Conservation (phyloP, 2,113 vertebrate species). For the Microtus oregoni region DNA sequence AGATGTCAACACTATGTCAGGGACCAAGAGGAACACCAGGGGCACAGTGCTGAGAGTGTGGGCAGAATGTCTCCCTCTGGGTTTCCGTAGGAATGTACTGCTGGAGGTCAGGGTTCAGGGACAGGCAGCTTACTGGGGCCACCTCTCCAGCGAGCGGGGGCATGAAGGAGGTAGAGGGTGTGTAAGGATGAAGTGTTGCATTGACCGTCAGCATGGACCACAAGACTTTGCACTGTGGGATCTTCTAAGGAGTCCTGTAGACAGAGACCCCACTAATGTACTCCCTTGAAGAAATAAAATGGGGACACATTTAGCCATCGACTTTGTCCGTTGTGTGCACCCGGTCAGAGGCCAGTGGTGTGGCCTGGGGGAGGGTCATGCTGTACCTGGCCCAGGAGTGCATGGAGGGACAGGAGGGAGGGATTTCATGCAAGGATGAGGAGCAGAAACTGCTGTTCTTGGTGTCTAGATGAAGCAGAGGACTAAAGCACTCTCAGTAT, state of each 20-base stretch:
- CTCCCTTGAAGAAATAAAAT: not conserved
- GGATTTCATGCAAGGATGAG: fast-evolving
- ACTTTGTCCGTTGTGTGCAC: fast-evolving
- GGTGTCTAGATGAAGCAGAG: not conserved
- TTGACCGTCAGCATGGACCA: not conserved
- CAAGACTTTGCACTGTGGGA: not conserved
- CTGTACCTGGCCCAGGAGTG: fast-evolving
- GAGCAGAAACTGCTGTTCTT: not conserved
- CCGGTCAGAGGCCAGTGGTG: fast-evolving
- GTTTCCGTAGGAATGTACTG: not conserved
- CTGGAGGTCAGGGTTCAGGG: not conserved
- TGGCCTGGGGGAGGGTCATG: not conserved
- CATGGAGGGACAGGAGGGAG: fast-evolving
- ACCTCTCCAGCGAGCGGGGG: no score
- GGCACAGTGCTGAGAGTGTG: fast-evolving
- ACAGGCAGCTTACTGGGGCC: not conserved
- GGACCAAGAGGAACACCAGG: not conserved
- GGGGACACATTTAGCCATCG: fast-evolving
- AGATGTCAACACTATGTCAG: not conserved
- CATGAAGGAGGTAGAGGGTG: fast-evolving
- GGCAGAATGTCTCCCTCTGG: not conserved
- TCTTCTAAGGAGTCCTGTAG: not conserved
- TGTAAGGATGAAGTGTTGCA: fast-evolving
- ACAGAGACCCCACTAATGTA: not conserved
- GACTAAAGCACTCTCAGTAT: not conserved